Conservation (phyloP, 1,140 invertebrate genomes). For the Mizuhopecten yessoensis region DNA sequence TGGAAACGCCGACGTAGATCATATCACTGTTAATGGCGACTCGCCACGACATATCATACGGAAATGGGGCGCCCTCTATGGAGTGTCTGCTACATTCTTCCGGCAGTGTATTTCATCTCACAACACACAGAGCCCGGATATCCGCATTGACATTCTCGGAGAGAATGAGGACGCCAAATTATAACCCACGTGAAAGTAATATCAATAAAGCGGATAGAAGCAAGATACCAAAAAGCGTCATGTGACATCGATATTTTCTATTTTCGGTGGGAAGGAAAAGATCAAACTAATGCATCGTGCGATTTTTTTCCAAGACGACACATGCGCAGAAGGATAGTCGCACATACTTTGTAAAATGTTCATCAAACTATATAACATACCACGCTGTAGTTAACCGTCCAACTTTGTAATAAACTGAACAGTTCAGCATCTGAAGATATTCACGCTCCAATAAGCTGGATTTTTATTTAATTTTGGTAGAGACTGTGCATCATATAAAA, state of each 20-base stretch:
- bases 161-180: neutral
- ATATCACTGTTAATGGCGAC: slow-evolving; percentile 66
- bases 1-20: slow-evolving; percentile 73
- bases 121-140: slow-evolving; percentile 74
- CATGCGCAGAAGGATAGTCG: neutral
- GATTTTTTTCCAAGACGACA: neutral
- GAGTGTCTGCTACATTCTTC: slow-evolving; percentile 68
- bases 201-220: too few species aligned
- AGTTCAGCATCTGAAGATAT: too few species aligned
- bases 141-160: slow-evolving; percentile 63
- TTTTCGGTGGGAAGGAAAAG: too few species aligned
- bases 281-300: too few species aligned
- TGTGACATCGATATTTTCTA: too few species aligned
- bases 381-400: too few species aligned
- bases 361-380: too few species aligned
- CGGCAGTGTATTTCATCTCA: slow-evolving; percentile 74
- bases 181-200: neutral
- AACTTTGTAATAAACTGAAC: too few species aligned
- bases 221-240: too few species aligned
- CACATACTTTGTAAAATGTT: neutral
- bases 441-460: too few species aligned
- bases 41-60: slow-evolving; percentile 51
- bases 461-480: too few species aligned
- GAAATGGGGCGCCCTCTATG: slow-evolving; percentile 55
- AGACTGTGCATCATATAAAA: too few species aligned